Percentiles rank a stretch among this genome's conserved stretches.
phyloP scores from a whole-genome alignment of 2,113 vertebrate genomes.

The Scopus umbretta region DNA sequence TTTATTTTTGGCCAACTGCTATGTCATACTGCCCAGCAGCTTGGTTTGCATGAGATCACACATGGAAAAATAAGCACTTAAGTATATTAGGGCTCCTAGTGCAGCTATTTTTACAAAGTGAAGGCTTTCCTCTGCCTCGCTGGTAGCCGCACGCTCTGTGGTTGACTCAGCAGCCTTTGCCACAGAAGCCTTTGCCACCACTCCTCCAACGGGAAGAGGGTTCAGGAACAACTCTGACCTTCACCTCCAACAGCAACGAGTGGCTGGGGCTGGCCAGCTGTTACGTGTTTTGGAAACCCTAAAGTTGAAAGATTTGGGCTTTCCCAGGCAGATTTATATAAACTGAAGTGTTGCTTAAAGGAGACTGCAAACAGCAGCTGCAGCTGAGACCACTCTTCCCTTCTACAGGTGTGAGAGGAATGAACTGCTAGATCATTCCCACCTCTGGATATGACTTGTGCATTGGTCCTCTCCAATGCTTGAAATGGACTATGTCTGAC shows the following conservation, averaged over 20 bases:
- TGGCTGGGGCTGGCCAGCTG: background rate
- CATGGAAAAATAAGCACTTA: constrained; percentile 52
- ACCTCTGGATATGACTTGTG: background rate
- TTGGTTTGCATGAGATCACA: constrained; percentile 56
- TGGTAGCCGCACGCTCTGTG: background rate
- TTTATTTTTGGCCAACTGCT: constrained; percentile 39
- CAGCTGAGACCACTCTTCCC: background rate
- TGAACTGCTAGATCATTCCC: background rate
- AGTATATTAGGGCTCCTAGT: constrained; percentile 16
- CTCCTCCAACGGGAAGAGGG: background rate
- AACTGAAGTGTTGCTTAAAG: background rate
- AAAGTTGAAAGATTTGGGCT: background rate
- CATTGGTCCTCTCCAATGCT: background rate
- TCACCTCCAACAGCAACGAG: background rate
- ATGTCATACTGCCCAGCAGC: constrained; percentile 40
- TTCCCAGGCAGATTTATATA: background rate
- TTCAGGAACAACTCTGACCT: constrained; percentile 30
- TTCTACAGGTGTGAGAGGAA: background rate
- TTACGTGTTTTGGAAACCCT: constrained; percentile 9
- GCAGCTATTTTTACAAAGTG: constrained; percentile 16
- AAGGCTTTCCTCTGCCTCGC: background rate
- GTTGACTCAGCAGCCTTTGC: constrained; percentile 60
- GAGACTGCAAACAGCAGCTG: background rate
- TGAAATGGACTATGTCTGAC: background rate
- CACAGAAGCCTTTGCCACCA: background rate